Percentiles rank a stretch among this genome's conserved stretches.
Conservation (phyloP, 2,797 vertebrate genomes). For the Hapalemur alaotrensis region DNA sequence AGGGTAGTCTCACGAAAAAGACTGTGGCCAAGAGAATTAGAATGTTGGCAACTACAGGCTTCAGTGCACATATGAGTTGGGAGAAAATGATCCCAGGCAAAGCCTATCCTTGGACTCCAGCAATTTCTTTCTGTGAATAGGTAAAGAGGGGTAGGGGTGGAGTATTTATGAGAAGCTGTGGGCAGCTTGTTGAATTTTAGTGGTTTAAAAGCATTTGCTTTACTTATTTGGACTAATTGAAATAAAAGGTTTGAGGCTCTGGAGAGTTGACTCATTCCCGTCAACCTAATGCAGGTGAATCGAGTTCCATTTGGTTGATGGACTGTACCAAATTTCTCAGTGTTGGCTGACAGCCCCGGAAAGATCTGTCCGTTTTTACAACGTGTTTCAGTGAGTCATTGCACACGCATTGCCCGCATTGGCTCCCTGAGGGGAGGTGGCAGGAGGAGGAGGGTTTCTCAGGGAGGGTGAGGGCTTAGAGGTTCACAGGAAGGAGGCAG, state of each 20-base stretch:
- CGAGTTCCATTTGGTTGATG: slow-evolving; percentile 41
- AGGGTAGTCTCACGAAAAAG: not conserved
- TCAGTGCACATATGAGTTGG: not conserved
- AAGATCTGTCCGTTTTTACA: slow-evolving; percentile 56
- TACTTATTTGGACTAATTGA: slow-evolving; percentile 69
- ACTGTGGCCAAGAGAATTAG: not conserved
- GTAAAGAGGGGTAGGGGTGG: not conserved
- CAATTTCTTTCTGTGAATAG: not conserved
- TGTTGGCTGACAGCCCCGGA: slow-evolving; percentile 55
- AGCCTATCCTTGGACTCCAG: not conserved
- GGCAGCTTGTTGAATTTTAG: slow-evolving; percentile 57
- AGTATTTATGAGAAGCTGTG: slow-evolving; percentile 45
- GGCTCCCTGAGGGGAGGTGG: not conserved
- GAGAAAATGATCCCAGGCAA: not conserved
- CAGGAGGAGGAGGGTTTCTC: not conserved
- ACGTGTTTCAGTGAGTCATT: slow-evolving; percentile 39
- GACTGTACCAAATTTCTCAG: slow-evolving; percentile 53
- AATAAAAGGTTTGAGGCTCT: slow-evolving; percentile 29
- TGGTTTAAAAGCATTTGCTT: slow-evolving; percentile 65
- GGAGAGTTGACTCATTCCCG: slow-evolving; percentile 46
- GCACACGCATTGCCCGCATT: not conserved
- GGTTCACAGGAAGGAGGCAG: not conserved
- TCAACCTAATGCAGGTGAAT: slow-evolving; percentile 47
- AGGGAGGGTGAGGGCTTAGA: not conserved
- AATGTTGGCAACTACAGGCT: not conserved